phyloP scores from a whole-genome alignment of 2,113 vertebrate species.

The Oceanites oceanicus region DNA sequence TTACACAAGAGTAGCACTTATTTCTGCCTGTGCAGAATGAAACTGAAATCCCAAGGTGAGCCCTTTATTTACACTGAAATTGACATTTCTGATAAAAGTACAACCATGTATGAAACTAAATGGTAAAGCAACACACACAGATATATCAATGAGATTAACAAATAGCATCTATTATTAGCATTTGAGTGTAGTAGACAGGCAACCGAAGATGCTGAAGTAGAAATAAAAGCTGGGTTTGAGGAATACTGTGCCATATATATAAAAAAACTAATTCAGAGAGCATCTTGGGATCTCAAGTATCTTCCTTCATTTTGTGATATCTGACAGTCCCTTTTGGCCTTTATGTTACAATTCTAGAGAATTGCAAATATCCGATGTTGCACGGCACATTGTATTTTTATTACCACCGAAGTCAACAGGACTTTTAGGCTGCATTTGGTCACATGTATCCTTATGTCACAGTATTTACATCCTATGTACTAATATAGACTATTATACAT shows the following conservation, averaged over 20 bases:
- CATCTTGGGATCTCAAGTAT: background rate
- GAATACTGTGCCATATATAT: background rate
- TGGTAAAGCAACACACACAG: background rate
- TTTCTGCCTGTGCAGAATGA: background rate
- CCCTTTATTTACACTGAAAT: background rate
- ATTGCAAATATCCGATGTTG: fast-evolving
- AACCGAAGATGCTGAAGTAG: background rate
- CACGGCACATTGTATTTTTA: background rate
- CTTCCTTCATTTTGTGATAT: background rate
- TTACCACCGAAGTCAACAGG: background rate
- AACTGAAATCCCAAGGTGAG: background rate
- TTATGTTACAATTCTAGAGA: background rate
- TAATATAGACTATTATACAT: background rate
- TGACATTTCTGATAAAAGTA: background rate
- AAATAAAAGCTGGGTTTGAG: background rate
- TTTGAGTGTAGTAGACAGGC: background rate
- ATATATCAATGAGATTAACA: background rate
- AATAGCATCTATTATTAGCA: background rate
- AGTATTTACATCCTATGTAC: background rate
- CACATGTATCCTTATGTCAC: background rate
- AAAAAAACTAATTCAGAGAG: background rate
- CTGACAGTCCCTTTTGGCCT: background rate
- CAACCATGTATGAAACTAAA: background rate
- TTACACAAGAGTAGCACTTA: background rate
- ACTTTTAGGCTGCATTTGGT: background rate